Evolutionary conservation across 2,888 invertebrate genomes (phyloP).

Genomic region (Ectemnius cavifrons): DNA sequence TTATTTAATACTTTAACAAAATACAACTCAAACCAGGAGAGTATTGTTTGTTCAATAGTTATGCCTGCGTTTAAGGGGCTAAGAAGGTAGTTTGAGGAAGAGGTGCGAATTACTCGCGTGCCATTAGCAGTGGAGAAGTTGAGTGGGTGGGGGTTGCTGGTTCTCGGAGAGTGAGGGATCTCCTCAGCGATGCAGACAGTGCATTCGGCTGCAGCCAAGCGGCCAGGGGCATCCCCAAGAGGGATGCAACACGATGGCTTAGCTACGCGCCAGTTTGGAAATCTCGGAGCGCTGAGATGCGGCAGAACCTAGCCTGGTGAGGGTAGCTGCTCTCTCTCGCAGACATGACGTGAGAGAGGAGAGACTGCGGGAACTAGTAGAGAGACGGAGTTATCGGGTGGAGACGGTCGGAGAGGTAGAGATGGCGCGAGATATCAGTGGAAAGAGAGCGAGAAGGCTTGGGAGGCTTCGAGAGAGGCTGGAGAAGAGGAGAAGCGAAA

Average conservation of each 20-base stretch:
- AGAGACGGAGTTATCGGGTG: neutral
- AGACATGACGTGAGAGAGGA: constrained; percentile 33
- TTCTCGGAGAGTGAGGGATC: constrained; percentile 46
- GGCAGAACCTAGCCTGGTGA: constrained; percentile 63
- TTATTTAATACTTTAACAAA: too few species aligned
- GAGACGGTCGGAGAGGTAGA: constrained; percentile 20
- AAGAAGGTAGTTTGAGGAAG: too few species aligned
- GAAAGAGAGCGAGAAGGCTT: constrained; percentile 23
- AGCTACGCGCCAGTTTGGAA: constrained; percentile 69
- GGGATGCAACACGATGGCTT: constrained; percentile 63
- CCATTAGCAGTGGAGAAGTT: constrained; percentile 53
- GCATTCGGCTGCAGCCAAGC: constrained; percentile 65
- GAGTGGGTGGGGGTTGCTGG: constrained; percentile 37
- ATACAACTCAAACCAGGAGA: too few species aligned
- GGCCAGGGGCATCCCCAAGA: constrained; percentile 61
- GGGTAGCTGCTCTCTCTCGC: constrained; percentile 48
- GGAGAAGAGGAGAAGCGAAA: constrained; percentile 50
- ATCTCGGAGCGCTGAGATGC: constrained; percentile 70
- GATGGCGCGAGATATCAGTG: constrained; percentile 27
- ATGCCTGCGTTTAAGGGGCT: too few species aligned
- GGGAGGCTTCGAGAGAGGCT: constrained; percentile 5
- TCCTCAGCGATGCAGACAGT: constrained; percentile 64
- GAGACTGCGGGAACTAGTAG: constrained; percentile 38
- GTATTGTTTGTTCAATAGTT: too few species aligned
- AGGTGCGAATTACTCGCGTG: constrained; percentile 48